Conservation (phyloP, 2,888 invertebrate species). For the Thera britannica region DNA sequence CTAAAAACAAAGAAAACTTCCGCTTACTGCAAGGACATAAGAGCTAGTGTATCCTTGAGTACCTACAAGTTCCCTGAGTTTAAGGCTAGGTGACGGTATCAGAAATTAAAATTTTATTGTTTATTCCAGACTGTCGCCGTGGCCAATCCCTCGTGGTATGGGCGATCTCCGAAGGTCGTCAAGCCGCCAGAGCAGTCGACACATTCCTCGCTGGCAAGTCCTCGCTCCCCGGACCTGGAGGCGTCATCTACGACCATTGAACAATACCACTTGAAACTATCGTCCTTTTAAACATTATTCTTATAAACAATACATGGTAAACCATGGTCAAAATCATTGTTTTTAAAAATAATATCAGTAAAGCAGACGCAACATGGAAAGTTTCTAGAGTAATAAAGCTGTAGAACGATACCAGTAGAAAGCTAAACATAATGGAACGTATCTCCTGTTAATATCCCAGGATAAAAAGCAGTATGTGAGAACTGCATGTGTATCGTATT, state of each 20-base stretch:
- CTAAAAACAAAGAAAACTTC: too few relatives aligned
- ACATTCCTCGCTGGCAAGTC: slow-evolving; percentile 91
- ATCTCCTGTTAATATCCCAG: not conserved
- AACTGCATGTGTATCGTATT: not conserved
- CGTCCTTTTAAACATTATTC: not conserved
- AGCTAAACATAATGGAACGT: not conserved
- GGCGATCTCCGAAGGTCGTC: slow-evolving; percentile 99
- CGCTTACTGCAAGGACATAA: too few relatives aligned
- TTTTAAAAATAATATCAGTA: not conserved
- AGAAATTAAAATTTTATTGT: not conserved
- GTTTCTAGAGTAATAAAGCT: not conserved
- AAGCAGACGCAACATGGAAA: not conserved
- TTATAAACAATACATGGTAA: not conserved
- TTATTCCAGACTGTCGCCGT: slow-evolving; percentile 93
- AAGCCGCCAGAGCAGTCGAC: slow-evolving; percentile 97
- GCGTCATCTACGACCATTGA: slow-evolving; percentile 86
- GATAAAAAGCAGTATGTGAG: not conserved
- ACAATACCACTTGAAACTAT: slow-evolving; percentile 14
- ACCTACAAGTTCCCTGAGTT: too few relatives aligned
- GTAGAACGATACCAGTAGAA: too few relatives aligned
- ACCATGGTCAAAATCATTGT: not conserved
- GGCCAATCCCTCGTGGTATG: slow-evolving; percentile 99
- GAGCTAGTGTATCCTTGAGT: too few relatives aligned
- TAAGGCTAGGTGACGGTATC: too few relatives aligned
- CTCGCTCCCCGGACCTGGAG: slow-evolving; percentile 96